Base-by-base conservation (phyloP, 35 echinoderm and acorn worm species). In the Stichopus chloronotus region DNA sequence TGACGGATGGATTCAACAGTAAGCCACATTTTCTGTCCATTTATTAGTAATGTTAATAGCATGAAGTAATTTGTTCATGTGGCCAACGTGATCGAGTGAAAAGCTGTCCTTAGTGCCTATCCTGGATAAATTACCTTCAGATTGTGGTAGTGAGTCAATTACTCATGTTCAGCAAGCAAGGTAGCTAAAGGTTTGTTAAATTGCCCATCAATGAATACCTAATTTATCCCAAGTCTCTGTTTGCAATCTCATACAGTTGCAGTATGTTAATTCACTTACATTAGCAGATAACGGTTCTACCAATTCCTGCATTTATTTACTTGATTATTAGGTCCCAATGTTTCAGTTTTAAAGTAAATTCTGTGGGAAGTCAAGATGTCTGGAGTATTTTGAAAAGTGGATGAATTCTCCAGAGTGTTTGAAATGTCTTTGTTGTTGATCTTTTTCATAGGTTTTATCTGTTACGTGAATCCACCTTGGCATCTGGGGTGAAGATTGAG, bases 1-100 rank as follows among this genome's bases (percentile, higher is more conserved):
- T 53, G 88, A 90, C 79, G 93, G 93, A 8, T 94, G 96, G 96
- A 72, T 77, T 5, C 94, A 94, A 57, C 92, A 93, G 96, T 97
- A 81, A 85, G 78, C 7, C 53, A 83, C 76, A 1, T 43, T n/a
- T n/a, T 9, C 58, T 52, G 19, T 63, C 57, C 12, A 90, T 72
- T 14, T 53, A 8, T 19, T 5, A 55, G 6, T 77, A 52, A 10
- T 54, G 0, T 71, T 22, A 3, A 89, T 1, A 25, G 16, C 57
- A 6, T 14, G 11, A 21, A 9, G 52, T n/a, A 89, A 89, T 65
- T 22, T 7, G 20, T 89, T 25, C 56, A 13, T 89, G 20, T 56
- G 2, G 55, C 2, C 6, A 4, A 13, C n/a, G 20, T 9, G 20
- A 57, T 9, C 4, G 16, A 87, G 14, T 56, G 19, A 7, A 17